Evolutionary conservation across 2,113 vertebrate species (phyloP), one percentile per base, ranked within the genome.

Genomic region (Uria aalge): DNA sequence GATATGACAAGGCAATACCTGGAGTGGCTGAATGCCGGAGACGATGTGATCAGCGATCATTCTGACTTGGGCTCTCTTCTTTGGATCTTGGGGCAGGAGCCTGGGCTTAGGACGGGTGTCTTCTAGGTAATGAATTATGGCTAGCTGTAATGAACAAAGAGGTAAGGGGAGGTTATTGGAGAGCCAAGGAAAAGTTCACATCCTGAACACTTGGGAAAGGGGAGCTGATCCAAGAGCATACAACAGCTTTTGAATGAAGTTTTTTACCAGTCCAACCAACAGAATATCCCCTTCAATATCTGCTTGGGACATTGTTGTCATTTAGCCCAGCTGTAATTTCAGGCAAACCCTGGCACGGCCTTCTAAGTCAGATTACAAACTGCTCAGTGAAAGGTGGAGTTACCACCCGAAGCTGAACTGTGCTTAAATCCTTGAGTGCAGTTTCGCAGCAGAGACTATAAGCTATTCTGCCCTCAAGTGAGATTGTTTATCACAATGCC

Each of bases 71-170:
- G 99, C 99, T 62, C 98, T 99, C 79, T 98, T 98, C 97, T 99
- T 98, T 0, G 97, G 98, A 96, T 99, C 99, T 36, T 96, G 95
- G 15, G 99, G 99, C 40, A 99, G 98, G 38, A 99, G 98, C 15
- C 86, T 97, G 6, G 98, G 99, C 14, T 93, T 97, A 26, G 99
- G 99, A 63, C 93, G 98, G 29, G 99, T 99, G 92, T 99, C 99
- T 66, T 99, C 99, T 15, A 99, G 96, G 96, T 99, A 99, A 96
- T 99, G 98, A 76, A 99, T 98, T 94, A 99, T 99, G 64, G 99
- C 99, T 96, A 99, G 97, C 99, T 99, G 96, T 64, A 96, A 88
- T 62, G 32, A 92, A 79, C 59, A 94, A 93, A 94, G 30, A 79
- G 16, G 69, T 55, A 73, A 87, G 14, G 34, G 19, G 18, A 75